A percentile compares a stretch with the other conserved stretches of the same genome.
phyloP scores from a whole-genome alignment of 1,140 invertebrate species.

The Macrobrachium rosenbergii region DNA sequence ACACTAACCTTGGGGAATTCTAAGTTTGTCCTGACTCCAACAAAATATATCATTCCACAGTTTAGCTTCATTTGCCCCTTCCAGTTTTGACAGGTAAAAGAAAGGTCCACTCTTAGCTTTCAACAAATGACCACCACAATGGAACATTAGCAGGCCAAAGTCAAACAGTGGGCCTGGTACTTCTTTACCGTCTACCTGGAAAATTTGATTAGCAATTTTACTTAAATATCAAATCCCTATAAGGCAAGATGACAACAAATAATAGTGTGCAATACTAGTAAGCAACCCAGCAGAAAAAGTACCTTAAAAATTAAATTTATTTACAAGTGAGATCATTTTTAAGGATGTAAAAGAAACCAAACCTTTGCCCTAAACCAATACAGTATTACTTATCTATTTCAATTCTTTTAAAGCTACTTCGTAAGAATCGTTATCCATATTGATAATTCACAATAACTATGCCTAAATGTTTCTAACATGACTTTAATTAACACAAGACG shows the following conservation, averaged over 20 bases:
- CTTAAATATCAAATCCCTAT: neutral
- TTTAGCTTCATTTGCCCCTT: constrained; percentile 77
- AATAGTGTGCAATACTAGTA: too few relatives aligned
- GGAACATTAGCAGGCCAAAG: constrained; percentile 79
- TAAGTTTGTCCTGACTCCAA: constrained; percentile 77
- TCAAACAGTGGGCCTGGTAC: constrained; percentile 79
- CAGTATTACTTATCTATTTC: too few relatives aligned
- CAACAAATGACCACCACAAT: constrained; percentile 75
- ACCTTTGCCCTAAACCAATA: too few relatives aligned
- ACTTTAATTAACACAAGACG: too few relatives aligned
- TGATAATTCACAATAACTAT: too few relatives aligned
- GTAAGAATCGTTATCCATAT: too few relatives aligned
- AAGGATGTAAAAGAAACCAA: too few relatives aligned
- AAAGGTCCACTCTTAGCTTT: constrained; percentile 76
- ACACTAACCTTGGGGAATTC: constrained; percentile 70
- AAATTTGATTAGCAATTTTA: too few relatives aligned
- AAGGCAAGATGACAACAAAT: neutral
- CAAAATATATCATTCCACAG: constrained; percentile 82
- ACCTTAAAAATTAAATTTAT: neutral
- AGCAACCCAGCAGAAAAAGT: too few relatives aligned
- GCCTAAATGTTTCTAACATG: neutral
- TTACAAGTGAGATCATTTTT: neutral
- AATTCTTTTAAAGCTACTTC: too few relatives aligned
- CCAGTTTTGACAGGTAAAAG: constrained; percentile 81
- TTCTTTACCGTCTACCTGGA: constrained; percentile 76